Percentiles rank a stretch among this genome's conserved stretches.
Conservation (phyloP, 2,113 vertebrate species). For the Clupea harengus region DNA sequence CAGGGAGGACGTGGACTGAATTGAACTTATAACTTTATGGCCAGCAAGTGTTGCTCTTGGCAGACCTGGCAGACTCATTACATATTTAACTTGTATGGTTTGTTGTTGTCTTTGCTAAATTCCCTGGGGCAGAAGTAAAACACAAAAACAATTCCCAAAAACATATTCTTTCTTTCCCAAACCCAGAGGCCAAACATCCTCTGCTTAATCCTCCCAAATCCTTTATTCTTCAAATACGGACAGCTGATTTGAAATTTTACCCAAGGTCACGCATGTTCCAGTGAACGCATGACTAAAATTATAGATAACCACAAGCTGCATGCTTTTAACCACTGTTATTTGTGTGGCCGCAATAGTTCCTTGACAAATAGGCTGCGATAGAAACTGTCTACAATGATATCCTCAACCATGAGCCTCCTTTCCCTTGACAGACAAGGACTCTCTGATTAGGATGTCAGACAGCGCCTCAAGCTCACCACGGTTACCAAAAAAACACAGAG, state of each 20-base stretch:
- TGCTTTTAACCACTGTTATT: conserved; percentile 15
- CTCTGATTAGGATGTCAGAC: conserved; percentile 16
- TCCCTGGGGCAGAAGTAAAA: neutral
- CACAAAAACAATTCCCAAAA: neutral
- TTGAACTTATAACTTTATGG: conserved; percentile 3
- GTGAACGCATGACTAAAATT: neutral
- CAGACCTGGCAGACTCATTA: neutral
- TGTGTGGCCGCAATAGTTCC: neutral
- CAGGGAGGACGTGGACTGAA: conserved; percentile 9
- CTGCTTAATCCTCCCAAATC: neutral
- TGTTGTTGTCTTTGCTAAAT: neutral
- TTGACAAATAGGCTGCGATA: conserved; percentile 9
- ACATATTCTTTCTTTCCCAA: neutral
- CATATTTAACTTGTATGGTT: neutral
- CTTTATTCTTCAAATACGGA: neutral
- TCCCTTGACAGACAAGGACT: conserved; percentile 6
- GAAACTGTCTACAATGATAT: neutral
- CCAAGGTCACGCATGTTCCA: neutral
- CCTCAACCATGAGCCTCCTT: neutral
- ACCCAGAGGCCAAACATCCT: neutral
- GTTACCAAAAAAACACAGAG: neutral
- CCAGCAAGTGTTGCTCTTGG: conserved; percentile 11
- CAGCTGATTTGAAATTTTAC: neutral
- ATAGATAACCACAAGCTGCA: conserved; percentile 14
- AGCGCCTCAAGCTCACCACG: neutral